phyloP scores from a whole-genome alignment of 2,888 invertebrate genomes.

The Netelia inedita region DNA sequence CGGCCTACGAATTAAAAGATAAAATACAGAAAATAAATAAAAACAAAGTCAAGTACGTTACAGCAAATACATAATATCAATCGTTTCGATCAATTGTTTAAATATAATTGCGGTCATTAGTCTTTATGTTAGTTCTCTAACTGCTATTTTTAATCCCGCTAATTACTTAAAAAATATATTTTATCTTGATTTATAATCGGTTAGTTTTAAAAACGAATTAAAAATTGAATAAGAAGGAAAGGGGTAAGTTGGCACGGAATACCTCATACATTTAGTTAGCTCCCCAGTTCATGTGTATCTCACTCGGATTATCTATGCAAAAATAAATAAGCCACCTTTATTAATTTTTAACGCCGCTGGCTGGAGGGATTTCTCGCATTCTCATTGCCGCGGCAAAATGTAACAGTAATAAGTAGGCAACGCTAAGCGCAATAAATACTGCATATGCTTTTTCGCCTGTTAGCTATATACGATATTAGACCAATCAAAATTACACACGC shows the following conservation, averaged over 20 bases:
- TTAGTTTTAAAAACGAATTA: not conserved
- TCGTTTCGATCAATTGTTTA: too few species aligned
- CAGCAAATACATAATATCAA: too few species aligned
- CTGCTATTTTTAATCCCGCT: too few species aligned
- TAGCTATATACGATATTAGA: not conserved
- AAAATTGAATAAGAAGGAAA: not conserved
- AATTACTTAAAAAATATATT: too few species aligned
- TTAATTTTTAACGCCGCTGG: slow-evolving; percentile 44
- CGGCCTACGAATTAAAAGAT: too few species aligned
- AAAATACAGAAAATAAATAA: too few species aligned
- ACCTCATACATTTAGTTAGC: not conserved
- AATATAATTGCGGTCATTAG: too few species aligned
- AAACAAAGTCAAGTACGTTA: too few species aligned
- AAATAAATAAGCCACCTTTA: slow-evolving; percentile 81
- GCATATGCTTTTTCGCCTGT: not conserved
- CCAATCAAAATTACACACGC: not conserved
- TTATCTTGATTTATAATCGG: too few species aligned
- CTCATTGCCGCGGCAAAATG: slow-evolving; percentile 25
- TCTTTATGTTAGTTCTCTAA: too few species aligned
- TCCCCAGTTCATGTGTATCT: slow-evolving; percentile 73
- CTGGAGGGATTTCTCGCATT: not conserved
- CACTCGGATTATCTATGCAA: slow-evolving; percentile 82
- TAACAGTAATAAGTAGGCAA: slow-evolving; percentile 52
- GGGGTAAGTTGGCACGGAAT: not conserved
- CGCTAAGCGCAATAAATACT: slow-evolving; percentile 23